Evolutionary conservation across 2,888 invertebrate species (phyloP), one percentile per base, ranked within the genome.

Genomic region (Congeria kusceri): DNA sequence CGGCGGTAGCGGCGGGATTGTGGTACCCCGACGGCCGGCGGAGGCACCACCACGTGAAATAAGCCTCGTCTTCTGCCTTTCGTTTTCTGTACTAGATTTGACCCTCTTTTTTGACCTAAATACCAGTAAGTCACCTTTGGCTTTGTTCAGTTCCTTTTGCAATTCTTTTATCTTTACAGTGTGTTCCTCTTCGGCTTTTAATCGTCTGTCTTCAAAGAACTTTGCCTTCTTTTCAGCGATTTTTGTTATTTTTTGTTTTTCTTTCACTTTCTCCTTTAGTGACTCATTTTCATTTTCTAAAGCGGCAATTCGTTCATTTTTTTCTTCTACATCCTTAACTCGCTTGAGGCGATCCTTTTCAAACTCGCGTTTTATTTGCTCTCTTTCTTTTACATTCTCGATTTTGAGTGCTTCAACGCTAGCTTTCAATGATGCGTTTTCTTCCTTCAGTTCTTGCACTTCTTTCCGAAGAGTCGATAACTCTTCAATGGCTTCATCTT

Each of bases 111-210:
- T 73, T 0, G 80, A 80, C 53, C 70, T 77, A 18, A 74, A 70
- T 7, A 80, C 74, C n/a, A 80, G 23, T 5, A 80, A 20, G 23
- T 80, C 80, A n/a, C 80, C 77, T 47, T 80, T 80, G 4, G 64
- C 67, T 63, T 73, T 80, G 46, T 77, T 74, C 11, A 80, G 53
- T 23, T 77, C 71, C 32, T 68, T 72, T 29, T 77, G 77, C 28
- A 77, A n/a, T 20, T 77, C 77, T 61, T 77, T 77, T 20, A 68
- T 7, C 29, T 68, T 63, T 3, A 46, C 61, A 23, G 49, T 64
- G 13, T 58, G 53, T 23, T 74, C 73, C 44, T 80, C 69, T 59
- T 77, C 80, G 2, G 25, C 59, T 53, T 74, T 44, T 3, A 70
- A 20, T 23, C 77, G 69, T 32, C 74, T 80, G 32, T 77, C 70